These are phyloP conservation scores for Tetragonula carbonaria DNA, from an alignment of 2,888 invertebrate species.

Conservation along the genomic window DNA sequence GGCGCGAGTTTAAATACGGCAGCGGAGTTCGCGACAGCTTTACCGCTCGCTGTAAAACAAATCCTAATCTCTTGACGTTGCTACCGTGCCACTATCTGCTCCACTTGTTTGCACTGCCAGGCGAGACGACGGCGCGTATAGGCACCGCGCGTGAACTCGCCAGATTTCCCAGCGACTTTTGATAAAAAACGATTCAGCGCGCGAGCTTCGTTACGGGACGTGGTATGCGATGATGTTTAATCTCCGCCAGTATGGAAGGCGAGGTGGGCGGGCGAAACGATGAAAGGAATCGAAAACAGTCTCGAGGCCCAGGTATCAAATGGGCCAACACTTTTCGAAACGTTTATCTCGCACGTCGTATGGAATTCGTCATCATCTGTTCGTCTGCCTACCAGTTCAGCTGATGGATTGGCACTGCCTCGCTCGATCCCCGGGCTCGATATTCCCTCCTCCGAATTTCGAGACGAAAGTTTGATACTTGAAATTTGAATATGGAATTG, in stretches of 20 bases:
- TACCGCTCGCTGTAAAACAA: slow-evolving; percentile 83
- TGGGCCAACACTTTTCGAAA: slow-evolving; percentile 18
- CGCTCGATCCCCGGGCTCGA: no score
- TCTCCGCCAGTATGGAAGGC: slow-evolving; percentile 21
- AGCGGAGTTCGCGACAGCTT: slow-evolving; percentile 81
- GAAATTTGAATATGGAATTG: not conserved
- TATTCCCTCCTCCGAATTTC: not conserved
- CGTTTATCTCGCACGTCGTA: slow-evolving; percentile 8
- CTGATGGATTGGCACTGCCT: not conserved
- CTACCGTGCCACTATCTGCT: slow-evolving; percentile 81
- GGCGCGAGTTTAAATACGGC: slow-evolving; percentile 74
- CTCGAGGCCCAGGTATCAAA: slow-evolving; percentile 6
- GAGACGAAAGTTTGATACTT: not conserved
- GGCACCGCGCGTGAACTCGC: slow-evolving; percentile 45
- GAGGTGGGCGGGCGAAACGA: slow-evolving; percentile 11
- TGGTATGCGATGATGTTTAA: slow-evolving; percentile 36
- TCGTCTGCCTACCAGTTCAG: not conserved
- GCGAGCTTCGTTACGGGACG: not conserved
- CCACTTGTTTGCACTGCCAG: slow-evolving; percentile 73
- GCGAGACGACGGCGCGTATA: slow-evolving; percentile 44
- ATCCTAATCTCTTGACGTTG: slow-evolving; percentile 81
- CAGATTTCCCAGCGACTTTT: slow-evolving; percentile 39
- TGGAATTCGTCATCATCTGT: slow-evolving; percentile 5
- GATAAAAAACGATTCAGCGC: slow-evolving; percentile 35
- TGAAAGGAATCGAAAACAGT: slow-evolving; percentile 18